phyloP scores from a whole-genome alignment of 2,113 vertebrate species.

The Semnornis frantzii region DNA sequence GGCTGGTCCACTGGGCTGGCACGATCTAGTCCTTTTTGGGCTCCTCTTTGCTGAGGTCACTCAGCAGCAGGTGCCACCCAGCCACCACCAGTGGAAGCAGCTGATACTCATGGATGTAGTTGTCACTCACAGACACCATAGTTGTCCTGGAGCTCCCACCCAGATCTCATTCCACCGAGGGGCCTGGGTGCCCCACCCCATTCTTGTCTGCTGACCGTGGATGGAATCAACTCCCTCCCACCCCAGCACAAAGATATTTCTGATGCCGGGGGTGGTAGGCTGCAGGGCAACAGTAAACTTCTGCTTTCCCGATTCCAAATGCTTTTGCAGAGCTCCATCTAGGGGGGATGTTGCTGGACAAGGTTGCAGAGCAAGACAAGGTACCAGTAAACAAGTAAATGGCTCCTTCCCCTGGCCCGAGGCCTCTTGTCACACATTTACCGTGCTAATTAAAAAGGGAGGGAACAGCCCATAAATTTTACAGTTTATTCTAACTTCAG shows the following conservation, averaged over 20 bases:
- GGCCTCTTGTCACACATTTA: background rate
- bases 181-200: background rate
- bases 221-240: background rate
- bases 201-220: too few relatives aligned
- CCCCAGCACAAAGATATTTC: background rate
- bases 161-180: accelerated
- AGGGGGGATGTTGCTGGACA: conserved; percentile 39
- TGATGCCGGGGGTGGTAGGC: background rate
- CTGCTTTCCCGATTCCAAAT: background rate
- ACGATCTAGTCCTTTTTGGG: background rate
- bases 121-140: background rate
- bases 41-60: background rate
- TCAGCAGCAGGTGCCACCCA: background rate
- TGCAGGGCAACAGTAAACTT: background rate
- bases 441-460: conserved; percentile 9
- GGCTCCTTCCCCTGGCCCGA: conserved; percentile 26
- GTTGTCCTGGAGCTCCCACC: background rate
- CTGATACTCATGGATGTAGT: background rate
- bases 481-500: conserved; percentile 54
- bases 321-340: conserved; percentile 68
- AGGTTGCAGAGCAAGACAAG: background rate
- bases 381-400: background rate
- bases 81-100: background rate
- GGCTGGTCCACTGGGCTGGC: background rate
- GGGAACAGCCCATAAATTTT: conserved; percentile 71